Percentiles rank a stretch among this genome's conserved stretches.
These are phyloP conservation scores for Chrysemys picta DNA, from an alignment of 2,113 vertebrate genomes.

Conservation along the genomic window DNA sequence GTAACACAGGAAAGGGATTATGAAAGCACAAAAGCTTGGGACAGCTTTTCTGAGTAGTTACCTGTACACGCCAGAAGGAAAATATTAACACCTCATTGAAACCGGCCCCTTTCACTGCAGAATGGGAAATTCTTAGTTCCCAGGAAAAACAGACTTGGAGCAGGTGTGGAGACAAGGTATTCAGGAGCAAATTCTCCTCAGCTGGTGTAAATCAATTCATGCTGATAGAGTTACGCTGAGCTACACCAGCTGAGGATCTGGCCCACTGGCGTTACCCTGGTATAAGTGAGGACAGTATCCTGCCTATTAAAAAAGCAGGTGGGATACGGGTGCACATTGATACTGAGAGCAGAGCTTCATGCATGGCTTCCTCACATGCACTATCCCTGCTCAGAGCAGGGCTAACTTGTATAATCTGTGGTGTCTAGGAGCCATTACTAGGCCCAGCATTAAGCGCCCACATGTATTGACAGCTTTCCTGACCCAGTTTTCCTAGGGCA, in stretches of 20 bases:
- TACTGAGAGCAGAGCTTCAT: not conserved
- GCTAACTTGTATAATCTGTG: not conserved
- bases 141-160: slow-evolving; percentile 12
- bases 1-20: slow-evolving; percentile 63
- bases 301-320: not conserved
- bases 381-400: not conserved
- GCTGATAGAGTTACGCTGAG: not conserved
- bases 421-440: not conserved
- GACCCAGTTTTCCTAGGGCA: not conserved
- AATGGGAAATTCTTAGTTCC: not conserved
- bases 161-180: not conserved
- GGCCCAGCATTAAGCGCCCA: not conserved
- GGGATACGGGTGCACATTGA: not conserved
- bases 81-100: slow-evolving; percentile 40
- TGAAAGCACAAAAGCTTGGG: slow-evolving; percentile 54
- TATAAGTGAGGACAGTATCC: not conserved
- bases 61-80: not conserved
- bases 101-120: slow-evolving; percentile 17
- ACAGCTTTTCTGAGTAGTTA: slow-evolving; percentile 44
- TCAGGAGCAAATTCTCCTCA: not conserved
- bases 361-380: not conserved
- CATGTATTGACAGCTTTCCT: not conserved
- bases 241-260: not conserved
- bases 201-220: not conserved
- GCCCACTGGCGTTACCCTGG: not conserved